phyloP scores from a whole-genome alignment of 30 jellyfish, hydroid and myxozoan genomes.

The Hydractinia symbiolongicarpus region DNA sequence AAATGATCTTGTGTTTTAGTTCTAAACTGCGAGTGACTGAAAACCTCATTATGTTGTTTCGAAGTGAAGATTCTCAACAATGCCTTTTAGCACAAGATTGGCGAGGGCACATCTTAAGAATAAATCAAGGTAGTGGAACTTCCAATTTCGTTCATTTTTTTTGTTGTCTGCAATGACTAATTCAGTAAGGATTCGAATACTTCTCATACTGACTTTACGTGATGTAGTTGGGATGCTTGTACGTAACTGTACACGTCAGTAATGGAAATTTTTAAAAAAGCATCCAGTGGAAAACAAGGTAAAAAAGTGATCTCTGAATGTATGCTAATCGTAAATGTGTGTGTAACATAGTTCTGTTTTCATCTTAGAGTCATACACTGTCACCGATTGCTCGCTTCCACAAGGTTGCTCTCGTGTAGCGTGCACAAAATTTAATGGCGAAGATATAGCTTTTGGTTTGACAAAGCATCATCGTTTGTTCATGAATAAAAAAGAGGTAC shows the following conservation, averaged over 20 bases:
- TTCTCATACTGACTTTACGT: too few relatives aligned
- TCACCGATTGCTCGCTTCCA: constrained; percentile 11
- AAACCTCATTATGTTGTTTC: neutral
- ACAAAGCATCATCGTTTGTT: constrained; percentile 63
- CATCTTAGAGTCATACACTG: neutral
- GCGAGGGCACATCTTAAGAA: too few relatives aligned
- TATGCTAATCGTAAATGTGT: neutral
- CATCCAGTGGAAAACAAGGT: too few relatives aligned
- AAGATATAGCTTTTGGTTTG: constrained; percentile 54
- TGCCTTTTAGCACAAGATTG: neutral
- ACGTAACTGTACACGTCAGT: too few relatives aligned
- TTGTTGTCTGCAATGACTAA: too few relatives aligned
- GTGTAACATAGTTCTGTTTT: neutral
- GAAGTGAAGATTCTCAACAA: neutral
- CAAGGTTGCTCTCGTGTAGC: constrained; percentile 18
- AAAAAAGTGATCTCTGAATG: too few relatives aligned
- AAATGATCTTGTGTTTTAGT: too few relatives aligned
- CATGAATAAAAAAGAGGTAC: constrained; percentile 70
- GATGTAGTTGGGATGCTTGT: too few relatives aligned
- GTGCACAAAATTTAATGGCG: neutral
- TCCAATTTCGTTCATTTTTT: too few relatives aligned
- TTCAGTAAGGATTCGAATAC: too few relatives aligned
- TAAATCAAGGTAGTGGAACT: too few relatives aligned
- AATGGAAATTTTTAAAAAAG: too few relatives aligned
- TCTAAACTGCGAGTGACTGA: neutral